Conservation (phyloP, 2,888 invertebrate species). For the Heteromurus nitidus region DNA sequence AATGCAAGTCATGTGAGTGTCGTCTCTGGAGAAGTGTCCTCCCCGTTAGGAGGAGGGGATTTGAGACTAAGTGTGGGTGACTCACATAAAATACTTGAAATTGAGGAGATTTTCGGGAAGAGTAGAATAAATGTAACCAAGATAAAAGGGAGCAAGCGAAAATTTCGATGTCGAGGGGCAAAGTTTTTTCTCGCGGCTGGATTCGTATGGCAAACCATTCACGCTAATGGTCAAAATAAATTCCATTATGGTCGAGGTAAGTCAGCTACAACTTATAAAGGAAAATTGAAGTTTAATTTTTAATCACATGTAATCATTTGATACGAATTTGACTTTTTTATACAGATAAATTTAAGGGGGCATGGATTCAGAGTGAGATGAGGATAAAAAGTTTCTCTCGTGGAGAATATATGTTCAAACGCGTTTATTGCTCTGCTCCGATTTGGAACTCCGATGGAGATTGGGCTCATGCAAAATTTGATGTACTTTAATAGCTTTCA, state of each 20-base stretch:
- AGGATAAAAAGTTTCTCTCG: slow-evolving; percentile 5
- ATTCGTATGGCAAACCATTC: slow-evolving; percentile 57
- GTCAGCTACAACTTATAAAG: background rate
- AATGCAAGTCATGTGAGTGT: too few species aligned
- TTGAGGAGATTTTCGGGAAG: background rate
- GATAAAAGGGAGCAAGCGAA: background rate
- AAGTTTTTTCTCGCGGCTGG: slow-evolving; percentile 62
- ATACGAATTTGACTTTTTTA: too few species aligned
- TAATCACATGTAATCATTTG: too few species aligned
- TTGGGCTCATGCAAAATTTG: slow-evolving; percentile 41
- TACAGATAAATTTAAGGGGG: slow-evolving; percentile 50
- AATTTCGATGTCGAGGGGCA: slow-evolving; percentile 42
- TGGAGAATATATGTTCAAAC: slow-evolving; percentile 22
- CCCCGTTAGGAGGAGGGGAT: too few species aligned
- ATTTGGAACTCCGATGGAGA: slow-evolving; percentile 51
- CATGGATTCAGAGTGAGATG: slow-evolving; percentile 54
- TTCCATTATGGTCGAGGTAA: slow-evolving; percentile 52
- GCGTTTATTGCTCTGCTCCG: slow-evolving; percentile 63
- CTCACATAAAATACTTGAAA: slow-evolving; percentile 9
- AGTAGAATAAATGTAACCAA: too few species aligned
- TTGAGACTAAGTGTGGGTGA: too few species aligned
- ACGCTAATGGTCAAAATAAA: slow-evolving; percentile 22
- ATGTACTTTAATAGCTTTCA: background rate
- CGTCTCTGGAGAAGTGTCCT: too few species aligned
- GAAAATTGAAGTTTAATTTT: background rate